phyloP scores from a whole-genome alignment of 92 coral and sea anemone species.

The Epizoanthus ramosus region DNA sequence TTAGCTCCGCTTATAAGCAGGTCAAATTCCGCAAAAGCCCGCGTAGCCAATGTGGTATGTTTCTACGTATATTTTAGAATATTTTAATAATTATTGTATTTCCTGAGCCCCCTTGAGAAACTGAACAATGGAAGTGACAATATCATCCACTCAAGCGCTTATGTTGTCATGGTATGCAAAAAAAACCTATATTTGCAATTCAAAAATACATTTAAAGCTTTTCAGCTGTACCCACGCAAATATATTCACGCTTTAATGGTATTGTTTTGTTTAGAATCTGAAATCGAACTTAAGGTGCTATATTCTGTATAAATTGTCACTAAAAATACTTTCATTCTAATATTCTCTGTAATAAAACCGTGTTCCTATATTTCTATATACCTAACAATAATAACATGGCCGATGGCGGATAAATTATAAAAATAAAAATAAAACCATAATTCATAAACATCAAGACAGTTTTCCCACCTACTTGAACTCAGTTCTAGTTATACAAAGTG shows the following conservation, averaged over 20 bases:
- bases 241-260: neutral
- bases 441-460: too few relatives aligned
- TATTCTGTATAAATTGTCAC: neutral
- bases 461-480: too few relatives aligned
- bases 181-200: constrained; percentile 10
- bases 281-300: neutral
- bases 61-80: neutral
- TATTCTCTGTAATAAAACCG: neutral
- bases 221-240: neutral
- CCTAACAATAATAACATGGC: neutral
- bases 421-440: too few relatives aligned
- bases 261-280: neutral
- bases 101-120: neutral
- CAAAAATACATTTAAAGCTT: neutral
- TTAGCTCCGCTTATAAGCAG: constrained; percentile 18
- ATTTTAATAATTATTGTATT: neutral
- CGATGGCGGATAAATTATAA: too few relatives aligned
- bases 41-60: constrained; percentile 21
- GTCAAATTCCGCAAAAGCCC: constrained; percentile 30
- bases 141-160: neutral
- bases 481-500: too few relatives aligned
- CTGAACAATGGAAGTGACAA: constrained; percentile 1
- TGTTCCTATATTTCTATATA: neutral
- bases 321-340: neutral
- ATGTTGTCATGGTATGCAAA: constrained; percentile 20